Percentiles rank a stretch among this genome's conserved stretches.
phyloP scores from a whole-genome alignment of 2,113 vertebrate species.

The Mormyrus lacerda region DNA sequence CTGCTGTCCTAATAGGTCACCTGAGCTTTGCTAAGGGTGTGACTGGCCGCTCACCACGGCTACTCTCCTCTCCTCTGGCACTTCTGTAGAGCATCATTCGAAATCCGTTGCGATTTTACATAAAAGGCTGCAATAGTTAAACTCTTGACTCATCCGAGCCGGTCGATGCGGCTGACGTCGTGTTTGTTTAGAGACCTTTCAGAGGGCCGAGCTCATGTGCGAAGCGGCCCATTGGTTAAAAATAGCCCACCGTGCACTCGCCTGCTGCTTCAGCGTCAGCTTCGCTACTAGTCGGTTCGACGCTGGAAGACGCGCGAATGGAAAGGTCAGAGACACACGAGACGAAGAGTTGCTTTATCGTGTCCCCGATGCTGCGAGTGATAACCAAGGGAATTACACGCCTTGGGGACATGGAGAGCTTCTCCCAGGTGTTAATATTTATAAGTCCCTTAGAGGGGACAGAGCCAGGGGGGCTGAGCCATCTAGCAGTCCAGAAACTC shows the following conservation, averaged over 20 bases:
- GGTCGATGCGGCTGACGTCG: background rate
- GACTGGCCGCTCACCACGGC: background rate
- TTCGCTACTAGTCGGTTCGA: slow-evolving; percentile 35
- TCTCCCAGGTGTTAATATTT: slow-evolving; percentile 28
- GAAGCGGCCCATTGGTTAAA: slow-evolving; percentile 33
- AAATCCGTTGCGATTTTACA: background rate
- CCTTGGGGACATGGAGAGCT: slow-evolving; percentile 49
- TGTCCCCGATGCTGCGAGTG: slow-evolving; percentile 29
- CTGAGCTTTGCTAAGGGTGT: background rate
- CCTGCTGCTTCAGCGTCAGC: slow-evolving; percentile 38
- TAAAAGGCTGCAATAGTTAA: background rate
- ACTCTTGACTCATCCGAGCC: background rate
- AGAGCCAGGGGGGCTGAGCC: background rate
- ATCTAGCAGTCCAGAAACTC: background rate
- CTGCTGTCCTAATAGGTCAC: background rate
- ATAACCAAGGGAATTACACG: slow-evolving; percentile 49
- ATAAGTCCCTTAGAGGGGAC: slow-evolving; percentile 18
- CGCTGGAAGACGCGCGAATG: slow-evolving; percentile 49
- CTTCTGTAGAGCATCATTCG: background rate
- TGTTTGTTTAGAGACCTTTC: background rate
- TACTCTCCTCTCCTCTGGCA: background rate
- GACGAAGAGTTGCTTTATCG: slow-evolving; percentile 37
- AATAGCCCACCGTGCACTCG: slow-evolving; percentile 37
- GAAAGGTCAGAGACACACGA: slow-evolving; percentile 44
- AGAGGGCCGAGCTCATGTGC: background rate